phyloP scores from a whole-genome alignment of 2,797 vertebrate genomes.

The Sebastes jordani region DNA sequence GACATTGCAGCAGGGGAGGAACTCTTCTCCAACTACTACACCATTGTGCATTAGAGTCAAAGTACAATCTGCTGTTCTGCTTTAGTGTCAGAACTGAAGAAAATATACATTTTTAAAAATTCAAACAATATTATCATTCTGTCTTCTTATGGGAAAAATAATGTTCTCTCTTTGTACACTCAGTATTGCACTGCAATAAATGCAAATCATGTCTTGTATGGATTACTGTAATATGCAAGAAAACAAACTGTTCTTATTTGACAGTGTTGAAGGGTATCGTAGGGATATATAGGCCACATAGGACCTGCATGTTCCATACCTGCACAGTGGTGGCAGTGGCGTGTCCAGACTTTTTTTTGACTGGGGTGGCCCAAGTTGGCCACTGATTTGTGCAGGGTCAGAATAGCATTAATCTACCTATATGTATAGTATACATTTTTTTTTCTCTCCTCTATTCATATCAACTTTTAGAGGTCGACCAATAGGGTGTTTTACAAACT shows the following conservation, averaged over 20 bases:
- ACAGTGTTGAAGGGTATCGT: background rate
- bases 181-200: conserved; percentile 1
- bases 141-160: background rate
- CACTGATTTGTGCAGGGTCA: background rate
- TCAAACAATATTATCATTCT: background rate
- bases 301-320: background rate
- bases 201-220: background rate
- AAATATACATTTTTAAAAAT: background rate
- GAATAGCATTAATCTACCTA: background rate
- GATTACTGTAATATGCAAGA: background rate
- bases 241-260: background rate
- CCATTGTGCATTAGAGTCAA: conserved; percentile 83
- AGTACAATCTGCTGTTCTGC: background rate
- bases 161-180: background rate
- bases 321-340: background rate
- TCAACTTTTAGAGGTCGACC: background rate
- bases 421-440: background rate
- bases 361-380: background rate
- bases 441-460: background rate
- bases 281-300: background rate
- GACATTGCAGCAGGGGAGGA: conserved; percentile 90
- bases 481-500: background rate
- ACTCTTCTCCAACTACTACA: conserved; percentile 96
- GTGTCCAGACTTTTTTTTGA: background rate
- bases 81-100: background rate